Percentiles rank a stretch among this genome's conserved stretches.
Evolutionary conservation across 2,113 vertebrate species (phyloP).

Genomic region (Mastomys natalensis): DNA sequence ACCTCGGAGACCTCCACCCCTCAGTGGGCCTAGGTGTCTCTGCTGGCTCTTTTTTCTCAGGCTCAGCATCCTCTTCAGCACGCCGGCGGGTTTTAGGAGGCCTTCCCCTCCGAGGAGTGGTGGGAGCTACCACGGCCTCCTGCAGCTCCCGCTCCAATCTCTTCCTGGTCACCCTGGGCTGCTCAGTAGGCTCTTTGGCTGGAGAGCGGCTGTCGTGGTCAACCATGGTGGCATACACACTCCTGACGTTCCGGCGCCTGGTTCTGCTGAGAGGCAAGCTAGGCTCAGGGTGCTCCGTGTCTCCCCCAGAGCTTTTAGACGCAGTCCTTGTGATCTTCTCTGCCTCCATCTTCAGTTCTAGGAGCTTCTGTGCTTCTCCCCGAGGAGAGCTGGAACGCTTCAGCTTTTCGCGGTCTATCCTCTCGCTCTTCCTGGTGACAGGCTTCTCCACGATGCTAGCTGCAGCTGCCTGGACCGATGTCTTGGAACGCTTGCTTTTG

Average conservation of each 20-base stretch:
- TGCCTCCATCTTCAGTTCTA: slow-evolving; percentile 86
- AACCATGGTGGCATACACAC: slow-evolving; percentile 94
- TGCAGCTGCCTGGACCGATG: slow-evolving; percentile 83
- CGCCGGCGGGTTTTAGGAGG: slow-evolving; percentile 94
- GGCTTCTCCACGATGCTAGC: slow-evolving; percentile 90
- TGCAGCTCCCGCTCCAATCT: slow-evolving; percentile 93
- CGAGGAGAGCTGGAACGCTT: slow-evolving; percentile 94
- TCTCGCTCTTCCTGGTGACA: slow-evolving; percentile 95
- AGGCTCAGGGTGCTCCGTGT: slow-evolving; percentile 91
- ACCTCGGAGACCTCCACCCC: slow-evolving; percentile 89
- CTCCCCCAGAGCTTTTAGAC: slow-evolving; percentile 91
- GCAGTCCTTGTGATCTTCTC: slow-evolving; percentile 90
- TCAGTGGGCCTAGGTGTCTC: slow-evolving; percentile 85
- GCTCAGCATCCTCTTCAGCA: slow-evolving; percentile 90
- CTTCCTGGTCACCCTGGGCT: slow-evolving; percentile 93
- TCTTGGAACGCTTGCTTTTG: slow-evolving; percentile 95
- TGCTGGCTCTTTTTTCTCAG: slow-evolving; percentile 87
- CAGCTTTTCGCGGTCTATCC: slow-evolving; percentile 96
- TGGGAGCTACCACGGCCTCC: slow-evolving; percentile 86
- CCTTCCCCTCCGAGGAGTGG: slow-evolving; percentile 91
- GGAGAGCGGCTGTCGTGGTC: slow-evolving; percentile 91
- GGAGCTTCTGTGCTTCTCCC: slow-evolving; percentile 91
- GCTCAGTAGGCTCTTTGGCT: slow-evolving; percentile 90
- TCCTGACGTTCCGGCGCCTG: slow-evolving; percentile 95
- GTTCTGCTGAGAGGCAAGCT: slow-evolving; percentile 92